Percentiles rank a stretch among this genome's conserved stretches.
Conservation (phyloP, 2,888 invertebrate genomes). For the Drosophila sordidapex region DNA sequence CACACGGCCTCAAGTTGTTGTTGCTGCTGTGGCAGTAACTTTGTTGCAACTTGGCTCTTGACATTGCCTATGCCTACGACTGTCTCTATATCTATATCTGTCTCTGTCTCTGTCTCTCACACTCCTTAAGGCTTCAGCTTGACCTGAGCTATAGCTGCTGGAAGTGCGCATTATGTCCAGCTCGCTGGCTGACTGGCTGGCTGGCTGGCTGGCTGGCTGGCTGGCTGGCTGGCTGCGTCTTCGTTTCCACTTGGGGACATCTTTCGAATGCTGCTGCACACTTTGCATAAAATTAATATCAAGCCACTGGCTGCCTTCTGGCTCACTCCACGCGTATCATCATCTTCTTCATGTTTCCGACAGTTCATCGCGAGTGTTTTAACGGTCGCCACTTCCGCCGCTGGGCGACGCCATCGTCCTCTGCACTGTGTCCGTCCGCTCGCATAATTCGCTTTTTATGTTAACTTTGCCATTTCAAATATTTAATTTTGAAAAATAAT, state of each 20-base stretch:
- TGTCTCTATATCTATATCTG: neutral
- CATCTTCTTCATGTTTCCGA: constrained; percentile 60
- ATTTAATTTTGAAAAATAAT: constrained; percentile 73
- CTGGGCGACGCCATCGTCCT: constrained; percentile 32
- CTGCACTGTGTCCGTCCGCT: constrained; percentile 19
- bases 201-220: constrained; percentile 1
- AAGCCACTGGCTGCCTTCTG: constrained; percentile 29
- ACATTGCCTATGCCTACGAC: constrained; percentile 38
- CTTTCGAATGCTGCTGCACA: constrained; percentile 45
- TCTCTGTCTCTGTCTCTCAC: neutral
- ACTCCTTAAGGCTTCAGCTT: constrained; percentile 23
- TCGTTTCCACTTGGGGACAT: constrained; percentile 43
- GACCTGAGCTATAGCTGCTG: constrained; percentile 35
- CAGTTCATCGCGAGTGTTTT: constrained; percentile 81
- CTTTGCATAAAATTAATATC: constrained; percentile 82
- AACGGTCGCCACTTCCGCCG: constrained; percentile 76
- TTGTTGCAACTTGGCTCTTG: constrained; percentile 48
- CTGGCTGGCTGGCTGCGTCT: constrained; percentile 31
- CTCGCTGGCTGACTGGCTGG: constrained; percentile 40
- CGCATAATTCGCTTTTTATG: constrained; percentile 81
- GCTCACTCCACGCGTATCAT: neutral
- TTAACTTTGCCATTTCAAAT: constrained; percentile 68
- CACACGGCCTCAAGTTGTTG: constrained; percentile 60
- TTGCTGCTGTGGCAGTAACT: constrained; percentile 24
- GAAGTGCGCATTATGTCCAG: constrained; percentile 52